A percentile compares a stretch with the other conserved stretches of the same genome.
These are phyloP conservation scores for Hyphantria cunea DNA, from an alignment of 1,140 invertebrate species.

Conservation along the genomic window DNA sequence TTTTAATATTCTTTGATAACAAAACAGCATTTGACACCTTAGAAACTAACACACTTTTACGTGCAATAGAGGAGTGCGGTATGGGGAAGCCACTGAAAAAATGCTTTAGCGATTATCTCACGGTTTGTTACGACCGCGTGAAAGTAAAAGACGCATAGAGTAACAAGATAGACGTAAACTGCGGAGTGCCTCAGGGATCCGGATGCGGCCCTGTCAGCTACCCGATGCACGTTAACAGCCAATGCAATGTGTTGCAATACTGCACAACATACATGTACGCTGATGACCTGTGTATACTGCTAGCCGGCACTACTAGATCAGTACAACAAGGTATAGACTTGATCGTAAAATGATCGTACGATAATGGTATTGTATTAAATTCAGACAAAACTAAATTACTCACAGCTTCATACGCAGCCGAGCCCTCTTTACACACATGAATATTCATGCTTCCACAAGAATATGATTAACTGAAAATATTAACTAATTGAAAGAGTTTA, in stretches of 20 bases:
- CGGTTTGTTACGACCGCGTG: conserved; percentile 12
- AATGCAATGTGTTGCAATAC: neutral
- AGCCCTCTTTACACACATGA: neutral
- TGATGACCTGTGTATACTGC: neutral
- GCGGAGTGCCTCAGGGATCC: conserved; percentile 35
- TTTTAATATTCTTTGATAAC: conserved; percentile 15
- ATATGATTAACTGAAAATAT: neutral
- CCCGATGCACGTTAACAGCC: conserved; percentile 31
- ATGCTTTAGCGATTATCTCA: conserved; percentile 35
- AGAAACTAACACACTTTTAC: conserved; percentile 26
- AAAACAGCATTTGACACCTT: conserved; percentile 35
- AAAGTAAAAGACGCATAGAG: conserved; percentile 18
- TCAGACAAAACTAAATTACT: neutral
- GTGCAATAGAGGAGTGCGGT: conserved; percentile 30
- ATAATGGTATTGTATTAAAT: neutral
- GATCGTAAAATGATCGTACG: neutral
- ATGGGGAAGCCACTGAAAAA: conserved; percentile 24
- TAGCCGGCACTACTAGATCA: neutral
- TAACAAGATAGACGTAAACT: conserved; percentile 1
- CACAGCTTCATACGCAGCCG: neutral
- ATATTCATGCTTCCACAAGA: neutral
- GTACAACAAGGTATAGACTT: neutral
- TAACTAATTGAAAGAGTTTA: neutral
- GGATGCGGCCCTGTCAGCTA: conserved; percentile 30
- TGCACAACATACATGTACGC: neutral